Evolutionary conservation across 2,797 vertebrate genomes (phyloP).

Genomic region (Iguana delicatissima): DNA sequence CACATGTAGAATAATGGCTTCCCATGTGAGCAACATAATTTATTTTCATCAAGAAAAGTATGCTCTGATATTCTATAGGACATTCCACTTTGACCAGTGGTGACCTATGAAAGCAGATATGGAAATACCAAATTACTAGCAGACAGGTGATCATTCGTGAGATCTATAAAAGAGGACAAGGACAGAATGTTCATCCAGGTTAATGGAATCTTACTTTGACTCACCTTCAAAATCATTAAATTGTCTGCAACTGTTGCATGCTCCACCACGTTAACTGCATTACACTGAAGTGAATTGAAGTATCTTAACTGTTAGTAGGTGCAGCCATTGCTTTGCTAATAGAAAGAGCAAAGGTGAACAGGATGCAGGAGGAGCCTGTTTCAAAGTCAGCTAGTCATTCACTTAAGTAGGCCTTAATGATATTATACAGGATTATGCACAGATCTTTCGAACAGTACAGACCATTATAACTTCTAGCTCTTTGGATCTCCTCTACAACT

Average conservation of each 20-base stretch:
- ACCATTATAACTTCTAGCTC: not conserved
- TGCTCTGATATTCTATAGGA: not conserved
- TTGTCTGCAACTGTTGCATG: not conserved
- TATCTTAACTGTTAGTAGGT: slow-evolving; percentile 9
- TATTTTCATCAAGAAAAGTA: not conserved
- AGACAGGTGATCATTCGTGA: not conserved
- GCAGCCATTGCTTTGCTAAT: slow-evolving; percentile 34
- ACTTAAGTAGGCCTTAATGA: no score
- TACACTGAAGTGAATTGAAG: not conserved
- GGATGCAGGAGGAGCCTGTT: not conserved
- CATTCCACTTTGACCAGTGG: not conserved
- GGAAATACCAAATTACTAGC: not conserved
- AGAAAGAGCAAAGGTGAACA: not conserved
- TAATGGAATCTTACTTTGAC: not conserved
- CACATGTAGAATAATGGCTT: not conserved
- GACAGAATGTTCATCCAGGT: not conserved
- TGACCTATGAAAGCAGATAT: not conserved
- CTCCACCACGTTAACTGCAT: not conserved
- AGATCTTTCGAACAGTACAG: not conserved
- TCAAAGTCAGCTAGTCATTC: not conserved
- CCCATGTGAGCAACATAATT: not conserved
- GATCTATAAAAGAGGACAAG: not conserved
- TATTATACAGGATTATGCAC: not conserved
- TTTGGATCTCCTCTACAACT: no score
- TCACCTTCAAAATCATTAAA: not conserved